A percentile compares a stretch with the other conserved stretches of the same genome.
Evolutionary conservation across 2,797 vertebrate species (phyloP).

Genomic region (Sandelia bainsii): DNA sequence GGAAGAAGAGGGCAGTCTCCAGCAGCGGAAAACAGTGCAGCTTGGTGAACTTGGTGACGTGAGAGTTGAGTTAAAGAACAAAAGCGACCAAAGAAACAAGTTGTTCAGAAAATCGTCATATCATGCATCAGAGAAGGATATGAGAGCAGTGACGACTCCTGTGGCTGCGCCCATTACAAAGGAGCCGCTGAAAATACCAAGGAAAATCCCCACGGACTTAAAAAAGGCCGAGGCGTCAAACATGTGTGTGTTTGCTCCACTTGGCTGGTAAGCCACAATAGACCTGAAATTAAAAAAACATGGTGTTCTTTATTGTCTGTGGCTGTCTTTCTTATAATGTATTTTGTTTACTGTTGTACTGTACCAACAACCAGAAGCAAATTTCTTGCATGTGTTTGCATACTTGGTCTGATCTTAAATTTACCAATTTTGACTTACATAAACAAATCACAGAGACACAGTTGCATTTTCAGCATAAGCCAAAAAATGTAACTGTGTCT

Average conservation of each 20-base stretch:
- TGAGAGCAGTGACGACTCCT: conserved; percentile 95
- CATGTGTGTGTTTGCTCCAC: conserved; percentile 91
- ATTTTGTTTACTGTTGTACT: too few species aligned
- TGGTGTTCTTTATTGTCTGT: too few species aligned
- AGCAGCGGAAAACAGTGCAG: conserved; percentile 97
- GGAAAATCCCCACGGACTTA: conserved; percentile 95
- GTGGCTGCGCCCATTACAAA: conserved; percentile 97
- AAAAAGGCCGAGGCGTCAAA: conserved; percentile 98
- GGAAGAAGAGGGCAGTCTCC: conserved; percentile 97
- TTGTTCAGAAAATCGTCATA: not conserved
- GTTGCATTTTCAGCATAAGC: too few species aligned
- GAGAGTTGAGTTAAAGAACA: conserved; percentile 83
- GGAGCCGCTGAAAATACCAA: conserved; percentile 98
- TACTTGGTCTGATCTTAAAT: not conserved
- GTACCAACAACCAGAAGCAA: too few species aligned
- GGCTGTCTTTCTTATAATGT: too few species aligned
- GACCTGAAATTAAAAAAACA: conserved; percentile 83
- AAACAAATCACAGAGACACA: too few species aligned
- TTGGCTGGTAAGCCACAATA: conserved; percentile 96
- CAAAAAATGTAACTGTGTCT: not conserved
- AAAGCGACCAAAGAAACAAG: not conserved
- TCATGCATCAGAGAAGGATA: conserved; percentile 87
- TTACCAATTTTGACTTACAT: not conserved
- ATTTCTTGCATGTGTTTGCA: too few species aligned
- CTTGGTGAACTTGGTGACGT: conserved; percentile 99